A percentile compares a stretch with the other conserved stretches of the same genome.
phyloP scores from a whole-genome alignment of 1,140 invertebrate genomes.

The Melipona quadrifasciata region DNA sequence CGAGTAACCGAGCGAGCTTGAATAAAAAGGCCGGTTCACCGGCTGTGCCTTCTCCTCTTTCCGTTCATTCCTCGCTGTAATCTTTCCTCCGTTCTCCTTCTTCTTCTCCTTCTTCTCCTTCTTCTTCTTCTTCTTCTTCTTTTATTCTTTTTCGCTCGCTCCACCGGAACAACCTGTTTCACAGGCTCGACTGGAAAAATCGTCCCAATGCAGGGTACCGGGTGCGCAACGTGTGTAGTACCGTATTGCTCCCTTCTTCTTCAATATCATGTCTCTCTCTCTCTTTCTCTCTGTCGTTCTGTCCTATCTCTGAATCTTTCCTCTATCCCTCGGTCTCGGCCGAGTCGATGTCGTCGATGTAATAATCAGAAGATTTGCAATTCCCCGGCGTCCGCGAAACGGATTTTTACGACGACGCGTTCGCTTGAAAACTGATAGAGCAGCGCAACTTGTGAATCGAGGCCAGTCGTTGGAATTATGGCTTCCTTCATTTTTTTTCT shows the following conservation, averaged over 20 bases:
- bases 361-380: conserved; percentile 46
- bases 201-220: conserved; percentile 55
- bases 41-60: conserved; percentile 12
- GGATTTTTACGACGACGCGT: conserved; percentile 8
- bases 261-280: not conserved
- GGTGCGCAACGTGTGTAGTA: conserved; percentile 34
- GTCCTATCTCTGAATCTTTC: too few relatives aligned
- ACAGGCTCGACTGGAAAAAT: conserved; percentile 61
- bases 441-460: conserved; percentile 13
- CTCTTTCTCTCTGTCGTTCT: not conserved
- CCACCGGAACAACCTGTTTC: conserved; percentile 64
- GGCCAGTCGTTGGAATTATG: conserved; percentile 7
- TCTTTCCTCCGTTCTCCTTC: conserved; percentile 29
- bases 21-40: conserved; percentile 53
- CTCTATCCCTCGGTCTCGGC: too few relatives aligned
- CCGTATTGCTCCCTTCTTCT: conserved; percentile 23
- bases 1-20: conserved; percentile 39
- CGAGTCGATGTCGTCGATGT: conserved; percentile 16
- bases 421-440: conserved; percentile 16
- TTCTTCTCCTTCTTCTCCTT: conserved; percentile 41
- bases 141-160: conserved; percentile 47
- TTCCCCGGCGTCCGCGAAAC: conserved; percentile 24
- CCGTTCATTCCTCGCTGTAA: conserved; percentile 50
- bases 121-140: conserved; percentile 37
- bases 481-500: not conserved